Conservation (phyloP, 2,888 invertebrate species). For the Perithous albicinctus region DNA sequence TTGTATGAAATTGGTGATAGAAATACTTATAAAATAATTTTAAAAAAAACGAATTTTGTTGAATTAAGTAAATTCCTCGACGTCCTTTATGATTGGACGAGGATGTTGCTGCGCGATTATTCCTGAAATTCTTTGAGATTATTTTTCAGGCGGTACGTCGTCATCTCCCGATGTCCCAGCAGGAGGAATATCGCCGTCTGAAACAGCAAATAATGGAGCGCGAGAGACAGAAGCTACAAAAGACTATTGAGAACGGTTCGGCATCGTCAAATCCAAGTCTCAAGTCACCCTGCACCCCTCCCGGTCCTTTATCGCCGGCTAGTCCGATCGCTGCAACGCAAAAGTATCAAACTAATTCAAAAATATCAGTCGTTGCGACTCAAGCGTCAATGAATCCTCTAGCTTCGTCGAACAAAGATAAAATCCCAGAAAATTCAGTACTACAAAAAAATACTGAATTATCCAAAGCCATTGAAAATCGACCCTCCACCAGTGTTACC, state of each 20-base stretch:
- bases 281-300: slow-evolving; percentile 60
- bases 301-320: slow-evolving; percentile 67
- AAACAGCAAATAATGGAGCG: slow-evolving; percentile 82
- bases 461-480: slow-evolving; percentile 20
- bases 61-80: not conserved
- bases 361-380: slow-evolving; percentile 10
- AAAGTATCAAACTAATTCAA: slow-evolving; percentile 23
- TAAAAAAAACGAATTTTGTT: not conserved
- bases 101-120: not conserved
- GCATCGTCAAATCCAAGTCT: slow-evolving; percentile 33
- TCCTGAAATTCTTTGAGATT: slow-evolving; percentile 57
- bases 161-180: slow-evolving; percentile 82
- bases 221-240: slow-evolving; percentile 77
- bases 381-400: not conserved
- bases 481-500: not conserved
- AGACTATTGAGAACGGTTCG: slow-evolving; percentile 65
- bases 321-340: slow-evolving; percentile 50
- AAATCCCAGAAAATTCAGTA: slow-evolving; percentile 13
- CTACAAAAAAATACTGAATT: slow-evolving; percentile 12
- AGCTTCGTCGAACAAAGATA: slow-evolving; percentile 39
- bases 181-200: slow-evolving; percentile 84
- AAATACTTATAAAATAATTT: not conserved
- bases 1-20: not conserved
- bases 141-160: slow-evolving; percentile 82
- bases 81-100: not conserved